Base-by-base conservation (phyloP, 1,140 invertebrate species). In the Drosophila melanica region DNA sequence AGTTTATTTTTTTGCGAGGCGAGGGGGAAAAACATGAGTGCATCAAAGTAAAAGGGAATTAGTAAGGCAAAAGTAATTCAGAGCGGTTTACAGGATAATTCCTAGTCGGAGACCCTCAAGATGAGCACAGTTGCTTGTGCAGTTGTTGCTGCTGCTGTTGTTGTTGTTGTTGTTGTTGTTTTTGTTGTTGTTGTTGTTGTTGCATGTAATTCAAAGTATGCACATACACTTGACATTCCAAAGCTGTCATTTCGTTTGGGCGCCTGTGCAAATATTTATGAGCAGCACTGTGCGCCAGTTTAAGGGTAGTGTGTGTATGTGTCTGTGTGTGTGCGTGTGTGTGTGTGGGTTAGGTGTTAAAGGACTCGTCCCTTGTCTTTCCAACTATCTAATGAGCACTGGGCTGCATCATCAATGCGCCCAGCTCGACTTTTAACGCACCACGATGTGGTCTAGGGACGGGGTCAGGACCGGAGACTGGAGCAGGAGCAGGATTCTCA, bases 181-280 rank as follows among this genome's bases (percentile, higher is more conserved):
- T 23, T 53, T 44, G 41, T 48, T 48, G 10, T 39, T 39, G 44
- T 37, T 58, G 53, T 4, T 65, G 23, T 37, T 47, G 59, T 71
- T 75, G 67, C 68, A 64, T 64, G 41, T 74, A 53, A 81, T 69
- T 70, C 65, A 63, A 68, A 77, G 75, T 77, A 74, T 77, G 71
- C 64, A 65, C 59, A 77, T 69, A 58, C 66, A 78, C 75, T 78
- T 78, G 75, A 78, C 75, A 75, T 77, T 77, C 72, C 60, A 66
- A 63, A 70, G 71, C 59, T 75, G 75, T 75, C 72, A 75, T 77
- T 77, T 60, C 54, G 67, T 64, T 71, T 71, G 59, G 66, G 66
- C 47, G 66, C 41, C 58, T 75, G 59, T 64, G 66, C 72, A 75
- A 70, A 78, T 78, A 78, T 78, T 78, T 78, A 78, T 78, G 75